Evolutionary conservation across 2,113 vertebrate genomes (phyloP).

Genomic region (Dicentrarchus labrax): DNA sequence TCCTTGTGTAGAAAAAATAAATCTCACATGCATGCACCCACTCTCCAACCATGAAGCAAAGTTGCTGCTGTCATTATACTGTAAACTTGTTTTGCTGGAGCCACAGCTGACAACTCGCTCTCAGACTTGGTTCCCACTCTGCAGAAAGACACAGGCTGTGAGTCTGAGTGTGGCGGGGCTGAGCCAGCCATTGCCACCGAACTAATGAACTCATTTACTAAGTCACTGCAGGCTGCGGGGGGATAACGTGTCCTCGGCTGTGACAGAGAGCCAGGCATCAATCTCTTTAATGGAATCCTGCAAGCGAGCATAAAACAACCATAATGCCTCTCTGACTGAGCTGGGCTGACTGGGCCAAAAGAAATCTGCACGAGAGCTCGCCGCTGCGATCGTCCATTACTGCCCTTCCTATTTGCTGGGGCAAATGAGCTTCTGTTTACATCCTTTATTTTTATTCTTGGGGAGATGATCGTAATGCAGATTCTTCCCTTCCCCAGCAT

Average conservation of each 20-base stretch:
- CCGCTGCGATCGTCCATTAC: slow-evolving; percentile 54
- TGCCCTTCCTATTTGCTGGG: slow-evolving; percentile 55
- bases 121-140: slow-evolving; percentile 9
- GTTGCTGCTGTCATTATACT: slow-evolving; percentile 36
- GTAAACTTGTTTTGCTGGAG: slow-evolving; percentile 51
- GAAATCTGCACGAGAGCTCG: slow-evolving; percentile 44
- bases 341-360: slow-evolving; percentile 55
- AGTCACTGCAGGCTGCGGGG: slow-evolving; percentile 74
- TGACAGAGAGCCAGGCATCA: slow-evolving; percentile 81
- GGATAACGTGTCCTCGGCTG: slow-evolving; percentile 73
- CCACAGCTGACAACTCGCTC: slow-evolving; percentile 44
- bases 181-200: slow-evolving; percentile 54
- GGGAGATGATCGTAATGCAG: slow-evolving; percentile 43
- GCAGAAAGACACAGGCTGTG: slow-evolving; percentile 34
- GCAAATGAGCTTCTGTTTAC: slow-evolving; percentile 57
- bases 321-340: slow-evolving; percentile 71
- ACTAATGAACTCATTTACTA: slow-evolving; percentile 85
- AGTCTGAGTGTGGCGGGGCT: slow-evolving; percentile 35
- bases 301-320: slow-evolving; percentile 75
- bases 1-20: background rate
- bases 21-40: slow-evolving; percentile 1
- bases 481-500: background rate
- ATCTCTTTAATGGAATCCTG: slow-evolving; percentile 85
- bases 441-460: slow-evolving; percentile 53
- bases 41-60: slow-evolving; percentile 27